A percentile compares a stretch with the other conserved stretches of the same genome.
phyloP scores from a whole-genome alignment of 2,888 invertebrate genomes.

The Tricholauxania praeusta region DNA sequence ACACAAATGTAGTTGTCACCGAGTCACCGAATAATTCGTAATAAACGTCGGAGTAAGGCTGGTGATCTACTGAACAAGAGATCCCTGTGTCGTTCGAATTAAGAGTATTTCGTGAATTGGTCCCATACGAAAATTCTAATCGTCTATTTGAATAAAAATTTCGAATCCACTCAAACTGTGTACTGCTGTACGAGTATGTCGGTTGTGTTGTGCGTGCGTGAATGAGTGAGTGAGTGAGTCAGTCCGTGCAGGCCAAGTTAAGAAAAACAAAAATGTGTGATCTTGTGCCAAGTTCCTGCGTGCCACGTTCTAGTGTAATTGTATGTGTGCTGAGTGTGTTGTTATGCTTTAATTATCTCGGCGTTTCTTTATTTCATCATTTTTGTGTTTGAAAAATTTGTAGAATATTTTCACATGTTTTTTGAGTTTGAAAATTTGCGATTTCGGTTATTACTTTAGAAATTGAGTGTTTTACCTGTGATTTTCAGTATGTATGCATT shows the following conservation, averaged over 20 bases:
- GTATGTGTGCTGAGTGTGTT: background rate
- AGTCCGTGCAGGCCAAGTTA: too few relatives aligned
- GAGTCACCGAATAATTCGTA: conserved; percentile 68
- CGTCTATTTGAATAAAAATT: conserved; percentile 51
- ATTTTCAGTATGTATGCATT: conserved; percentile 15
- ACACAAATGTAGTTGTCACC: conserved; percentile 68
- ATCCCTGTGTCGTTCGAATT: conserved; percentile 70
- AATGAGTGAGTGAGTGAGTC: too few relatives aligned
- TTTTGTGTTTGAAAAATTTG: conserved; percentile 37
- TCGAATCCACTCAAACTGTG: background rate
- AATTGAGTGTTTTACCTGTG: conserved; percentile 40
- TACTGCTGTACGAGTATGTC: background rate
- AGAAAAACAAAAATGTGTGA: background rate
- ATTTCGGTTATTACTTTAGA: conserved; percentile 44
- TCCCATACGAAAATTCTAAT: conserved; percentile 56
- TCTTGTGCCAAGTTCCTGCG: conserved; percentile 12
- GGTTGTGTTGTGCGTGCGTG: background rate
- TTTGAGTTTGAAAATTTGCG: conserved; percentile 35
- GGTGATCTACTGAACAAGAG: conserved; percentile 70
- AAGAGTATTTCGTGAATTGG: conserved; percentile 68
- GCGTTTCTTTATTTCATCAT: conserved; percentile 8
- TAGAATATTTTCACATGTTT: conserved; percentile 58
- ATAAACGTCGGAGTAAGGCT: conserved; percentile 70
- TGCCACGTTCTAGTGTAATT: conserved; percentile 2
- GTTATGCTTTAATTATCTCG: background rate